These are phyloP conservation scores for Beris morrisii DNA, from an alignment of 2,888 invertebrate genomes.

Conservation along the genomic window DNA sequence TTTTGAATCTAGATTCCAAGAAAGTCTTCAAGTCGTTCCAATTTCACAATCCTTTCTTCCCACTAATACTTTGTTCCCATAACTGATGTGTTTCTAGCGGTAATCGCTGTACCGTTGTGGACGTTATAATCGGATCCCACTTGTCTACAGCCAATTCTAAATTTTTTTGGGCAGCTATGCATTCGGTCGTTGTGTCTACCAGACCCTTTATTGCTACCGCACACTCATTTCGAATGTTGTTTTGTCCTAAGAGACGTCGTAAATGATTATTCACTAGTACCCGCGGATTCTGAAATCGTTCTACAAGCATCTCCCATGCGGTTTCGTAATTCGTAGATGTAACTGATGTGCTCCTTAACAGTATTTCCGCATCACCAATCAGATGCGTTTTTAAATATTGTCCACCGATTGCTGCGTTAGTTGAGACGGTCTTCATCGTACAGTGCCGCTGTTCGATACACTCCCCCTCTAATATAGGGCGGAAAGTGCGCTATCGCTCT, in stretches of 20 bases:
- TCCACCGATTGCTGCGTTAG: too few species aligned
- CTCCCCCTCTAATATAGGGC: too few species aligned
- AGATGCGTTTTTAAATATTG: too few species aligned
- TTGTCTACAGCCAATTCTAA: slow-evolving; percentile 9
- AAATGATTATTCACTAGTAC: too few species aligned
- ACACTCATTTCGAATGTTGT: too few species aligned
- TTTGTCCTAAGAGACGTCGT: background rate
- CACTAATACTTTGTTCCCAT: slow-evolving; percentile 11
- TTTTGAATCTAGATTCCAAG: slow-evolving; percentile 1
- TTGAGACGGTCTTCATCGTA: too few species aligned
- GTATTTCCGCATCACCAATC: too few species aligned
- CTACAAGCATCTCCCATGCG: background rate
- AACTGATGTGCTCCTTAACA: background rate
- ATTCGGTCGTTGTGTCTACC: slow-evolving; percentile 6
- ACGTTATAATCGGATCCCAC: slow-evolving; percentile 18
- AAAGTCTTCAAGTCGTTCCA: background rate
- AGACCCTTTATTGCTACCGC: background rate
- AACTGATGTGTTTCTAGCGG: slow-evolving; percentile 6
- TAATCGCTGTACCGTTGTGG: background rate
- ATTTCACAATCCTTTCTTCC: background rate
- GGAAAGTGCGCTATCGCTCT: too few species aligned
- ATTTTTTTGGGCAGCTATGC: slow-evolving; percentile 10
- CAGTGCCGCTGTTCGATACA: too few species aligned
- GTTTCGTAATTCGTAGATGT: background rate
- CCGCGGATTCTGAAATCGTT: background rate